Conservation (phyloP, 2,113 vertebrate species). For the Nothocercus nigrocapillus region DNA sequence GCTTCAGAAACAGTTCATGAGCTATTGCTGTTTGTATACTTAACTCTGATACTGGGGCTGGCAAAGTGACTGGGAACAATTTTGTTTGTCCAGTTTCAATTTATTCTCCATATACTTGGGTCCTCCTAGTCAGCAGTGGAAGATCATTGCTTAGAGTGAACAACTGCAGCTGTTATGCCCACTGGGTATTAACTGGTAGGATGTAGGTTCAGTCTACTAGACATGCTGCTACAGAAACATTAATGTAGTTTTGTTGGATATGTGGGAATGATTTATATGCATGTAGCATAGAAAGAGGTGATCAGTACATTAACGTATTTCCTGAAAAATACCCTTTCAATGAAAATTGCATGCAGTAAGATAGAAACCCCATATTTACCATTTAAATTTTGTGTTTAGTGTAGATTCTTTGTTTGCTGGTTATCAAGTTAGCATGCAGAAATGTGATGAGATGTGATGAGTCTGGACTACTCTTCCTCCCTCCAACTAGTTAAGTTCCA, state of each 20-base stretch:
- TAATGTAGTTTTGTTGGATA: no score
- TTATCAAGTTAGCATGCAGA: neutral
- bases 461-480: neutral
- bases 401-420: neutral
- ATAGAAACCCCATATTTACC: neutral
- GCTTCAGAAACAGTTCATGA: neutral
- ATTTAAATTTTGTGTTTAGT: neutral
- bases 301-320: no score
- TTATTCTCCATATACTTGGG: neutral
- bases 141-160: neutral
- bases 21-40: neutral
- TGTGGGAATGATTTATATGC: no score
- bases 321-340: neutral
- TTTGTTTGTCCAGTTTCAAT: neutral
- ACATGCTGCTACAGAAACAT: neutral
- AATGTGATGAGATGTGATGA: neutral
- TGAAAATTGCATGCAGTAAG: neutral
- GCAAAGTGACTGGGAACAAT: neutral
- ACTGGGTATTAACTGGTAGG: neutral
- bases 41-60: neutral
- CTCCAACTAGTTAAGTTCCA: neutral
- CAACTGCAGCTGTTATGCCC: neutral
- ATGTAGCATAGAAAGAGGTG: no score
- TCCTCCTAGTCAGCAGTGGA: neutral
- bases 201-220: neutral